Evolutionary conservation across 2,113 vertebrate genomes (phyloP), one percentile per base, ranked within the genome.

Genomic region (Phasianus colchicus): DNA sequence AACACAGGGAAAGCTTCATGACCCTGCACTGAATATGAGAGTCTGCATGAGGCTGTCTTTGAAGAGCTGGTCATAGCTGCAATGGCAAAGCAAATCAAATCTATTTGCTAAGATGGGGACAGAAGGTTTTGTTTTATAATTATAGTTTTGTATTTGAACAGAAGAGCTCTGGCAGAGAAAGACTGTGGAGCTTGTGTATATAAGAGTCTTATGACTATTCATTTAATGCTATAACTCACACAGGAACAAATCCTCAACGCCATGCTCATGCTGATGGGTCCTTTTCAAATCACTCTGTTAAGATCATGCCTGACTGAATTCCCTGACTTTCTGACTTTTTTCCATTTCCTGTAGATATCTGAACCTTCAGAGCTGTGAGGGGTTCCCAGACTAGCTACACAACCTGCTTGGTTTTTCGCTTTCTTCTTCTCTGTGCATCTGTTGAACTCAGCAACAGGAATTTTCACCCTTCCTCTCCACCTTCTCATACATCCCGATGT

Each of bases 21-120:
- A 96, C 93, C 85, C 50, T 83, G 36, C 14, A 38, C 10, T 86
- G 88, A 83, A 80, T 70, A 74, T 43, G 6, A 66, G 40, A 88
- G 72, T 58, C 92, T 73, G 90, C 85, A 54, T 89, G 96, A 88
- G 60, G 79, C 67, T 34, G 20, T 83, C 81, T 94, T 91, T 94
- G 88, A 96, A 94, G 79, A 92, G 30, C 71, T 92, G 74, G 58
- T 84, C 78, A 76, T 40, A 91, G 77, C 61, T 72, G 38, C 74
- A 71, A 3, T 54, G 32, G 48, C 74, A 95, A 81, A 80, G 54
- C 42, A 88, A 96, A 88, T 32, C 40, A 70, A 83, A 6, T 54
- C 64, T 92, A 8, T 80, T 71, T 83, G 79, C n/a, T 73, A 45
- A 92, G 83, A 36, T 80, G 50, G 79, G 55, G 32, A 55, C 42